Base-by-base conservation (phyloP, 2,888 invertebrate species). In the Achlya flavicornis region DNA sequence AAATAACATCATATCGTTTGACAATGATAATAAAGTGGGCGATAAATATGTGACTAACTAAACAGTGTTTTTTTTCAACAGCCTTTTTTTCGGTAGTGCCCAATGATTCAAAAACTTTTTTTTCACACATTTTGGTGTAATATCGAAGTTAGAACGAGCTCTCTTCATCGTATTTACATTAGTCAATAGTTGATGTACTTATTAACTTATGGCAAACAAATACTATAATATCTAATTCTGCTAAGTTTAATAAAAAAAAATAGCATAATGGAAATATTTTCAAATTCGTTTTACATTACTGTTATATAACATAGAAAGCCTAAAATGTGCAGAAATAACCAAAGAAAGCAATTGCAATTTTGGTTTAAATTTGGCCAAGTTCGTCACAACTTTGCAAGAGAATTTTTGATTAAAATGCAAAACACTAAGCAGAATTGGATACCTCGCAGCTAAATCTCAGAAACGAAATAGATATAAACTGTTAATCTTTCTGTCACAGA, bases 361-460 rank as follows among this genome's bases (percentile, higher is more conserved):
- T 10, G 38, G 38, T 38, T 38, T 10, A 38, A 5, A 38, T 38
- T 0, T 38, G 38, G 38, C 38, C 7, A 38, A 38, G 38, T 38
- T 38, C 38, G 38, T 10, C 5, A 35, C 8, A 35, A 35, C 8
- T 35, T 35, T 35, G 35, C 3, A 0, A 35, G 5, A 35, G 3
- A 35, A 35, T 35, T 10, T 10, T 48, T 16, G 2, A 10, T 53
- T 19, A 10, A 19, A 53, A 1, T 19, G 3, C 19, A 12, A 12
- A 41, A 41, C 12, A n/a, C 53, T 53, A 7, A 53, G 53, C 53
- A 19, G 53, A 10, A 53, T 53, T 19, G 16, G 53, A 19, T 53
- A 1, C 19, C 53, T 53, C 19, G 53, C 53, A 53, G 53, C 53
- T 53, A 19, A 48, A 53, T 53, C 53, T 53, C 53, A 53, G 16